Evolutionary conservation across 2,113 vertebrate genomes (phyloP), one percentile per base, ranked within the genome.

Genomic region (Mesocricetus auratus): DNA sequence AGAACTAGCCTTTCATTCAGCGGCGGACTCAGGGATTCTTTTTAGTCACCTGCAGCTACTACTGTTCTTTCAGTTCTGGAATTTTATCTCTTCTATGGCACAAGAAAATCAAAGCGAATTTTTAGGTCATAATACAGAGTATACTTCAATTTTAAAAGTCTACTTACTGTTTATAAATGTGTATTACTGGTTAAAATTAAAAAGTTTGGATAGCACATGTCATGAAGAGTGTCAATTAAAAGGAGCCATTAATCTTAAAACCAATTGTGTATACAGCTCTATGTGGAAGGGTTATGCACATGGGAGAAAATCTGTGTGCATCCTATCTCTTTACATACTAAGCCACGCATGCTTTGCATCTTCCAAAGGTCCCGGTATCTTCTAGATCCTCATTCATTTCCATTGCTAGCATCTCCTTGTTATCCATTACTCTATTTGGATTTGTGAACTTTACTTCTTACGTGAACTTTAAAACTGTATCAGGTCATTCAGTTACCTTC

Each of bases 401-500:
- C 17, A 86, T 0, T 91, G 56, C 56, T 82, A 74, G 58, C 7
- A 81, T 82, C 85, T 68, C 64, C 87, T 3, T 74, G 62, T 8
- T 66, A 39, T 53, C 71, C 39, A 7, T 85, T 60, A 62, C 15
- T 82, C 58, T 42, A 21, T 95, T 78, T 21, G 24, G 33, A 58
- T 71, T 86, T 93, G 39, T 82, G n/a, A 73, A 26, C 36, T 89
- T 66, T 91, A 87, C 56, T 93, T 94, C 71, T 82, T 60, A 71
- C 42, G 56, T 71, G 24, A 77, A 95, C 56, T 79, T 75, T 17
- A 94, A 36, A 82, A 60, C 9, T 90, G 42, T 47, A 93, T 66
- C 17, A 82, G 33, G 88, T 36, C 68, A 95, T 50, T 95, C 9
- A 91, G 73, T 98, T 98, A 99, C 99, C 99, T 99, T 99, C 6